Evolutionary conservation across 2,113 vertebrate species (phyloP).

Genomic region (Kryptolebias marmoratus): DNA sequence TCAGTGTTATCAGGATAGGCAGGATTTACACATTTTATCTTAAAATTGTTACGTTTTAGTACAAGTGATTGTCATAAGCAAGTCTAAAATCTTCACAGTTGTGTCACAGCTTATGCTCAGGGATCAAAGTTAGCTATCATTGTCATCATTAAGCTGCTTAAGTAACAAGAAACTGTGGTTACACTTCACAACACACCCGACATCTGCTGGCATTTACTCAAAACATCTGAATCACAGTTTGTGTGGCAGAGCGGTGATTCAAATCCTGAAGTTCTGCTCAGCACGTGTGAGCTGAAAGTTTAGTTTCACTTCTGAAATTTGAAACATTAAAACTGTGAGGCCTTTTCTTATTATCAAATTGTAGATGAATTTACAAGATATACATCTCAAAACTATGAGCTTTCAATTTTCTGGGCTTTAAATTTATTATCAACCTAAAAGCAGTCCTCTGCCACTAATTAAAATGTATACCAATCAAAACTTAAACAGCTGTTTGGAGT

Average conservation of each 20-base stretch:
- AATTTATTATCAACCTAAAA: background rate
- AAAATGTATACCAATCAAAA: too few relatives aligned
- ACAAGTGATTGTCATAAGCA: constrained; percentile 67
- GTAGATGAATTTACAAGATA: background rate
- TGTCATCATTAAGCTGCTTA: constrained; percentile 61
- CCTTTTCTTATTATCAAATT: background rate
- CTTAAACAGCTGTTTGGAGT: too few relatives aligned
- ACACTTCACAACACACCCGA: constrained; percentile 61
- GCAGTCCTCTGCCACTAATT: background rate
- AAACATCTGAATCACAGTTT: constrained; percentile 7
- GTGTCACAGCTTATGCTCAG: constrained; percentile 46
- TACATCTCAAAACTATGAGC: background rate
- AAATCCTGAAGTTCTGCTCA: background rate
- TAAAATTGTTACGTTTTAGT: constrained; percentile 40
- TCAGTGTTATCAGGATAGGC: constrained; percentile 56
- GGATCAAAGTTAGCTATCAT: constrained; percentile 51
- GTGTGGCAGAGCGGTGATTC: background rate
- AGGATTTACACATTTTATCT: constrained; percentile 47
- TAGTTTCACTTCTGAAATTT: too few relatives aligned
- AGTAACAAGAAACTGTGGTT: constrained; percentile 64
- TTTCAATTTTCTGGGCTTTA: too few relatives aligned
- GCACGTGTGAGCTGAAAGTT: too few relatives aligned
- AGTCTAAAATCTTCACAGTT: constrained; percentile 66
- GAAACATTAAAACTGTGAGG: background rate
- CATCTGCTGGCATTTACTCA: constrained; percentile 58